These are phyloP conservation scores for Morphnarchus princeps DNA, from an alignment of 2,113 vertebrate genomes.

Conservation along the genomic window DNA sequence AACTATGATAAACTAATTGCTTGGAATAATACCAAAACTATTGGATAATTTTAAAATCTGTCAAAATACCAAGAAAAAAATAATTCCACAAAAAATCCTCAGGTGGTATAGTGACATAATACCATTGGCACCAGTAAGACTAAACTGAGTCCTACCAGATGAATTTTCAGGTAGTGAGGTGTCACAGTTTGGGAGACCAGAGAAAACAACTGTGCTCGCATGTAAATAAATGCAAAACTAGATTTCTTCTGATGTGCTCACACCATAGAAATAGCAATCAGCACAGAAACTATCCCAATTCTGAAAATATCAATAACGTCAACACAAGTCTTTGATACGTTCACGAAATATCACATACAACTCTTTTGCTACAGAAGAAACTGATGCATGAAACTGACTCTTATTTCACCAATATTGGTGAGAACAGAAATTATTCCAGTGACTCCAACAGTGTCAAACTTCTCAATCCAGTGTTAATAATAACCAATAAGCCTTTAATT, in stretches of 20 bases:
- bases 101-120: not conserved
- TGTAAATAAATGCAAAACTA: not conserved
- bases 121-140: not conserved
- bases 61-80: not conserved
- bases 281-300: not conserved
- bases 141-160: not conserved
- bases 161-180: not conserved
- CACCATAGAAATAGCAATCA: not conserved
- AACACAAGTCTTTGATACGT: not conserved
- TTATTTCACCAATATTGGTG: not conserved
- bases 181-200: not conserved
- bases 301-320: not conserved
- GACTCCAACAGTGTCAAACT: not conserved
- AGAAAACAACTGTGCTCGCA: not conserved
- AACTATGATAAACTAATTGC: not conserved
- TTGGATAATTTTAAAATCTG: not conserved
- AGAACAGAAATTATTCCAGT: not conserved
- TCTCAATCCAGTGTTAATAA: not conserved
- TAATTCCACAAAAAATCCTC: not conserved
- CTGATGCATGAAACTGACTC: not conserved
- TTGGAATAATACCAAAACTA: not conserved
- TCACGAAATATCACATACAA: not conserved
- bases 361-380: not conserved
- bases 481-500: not conserved
- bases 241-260: not conserved